Percentiles rank a stretch among this genome's conserved stretches.
These are phyloP conservation scores for Doris montereyensis DNA, from an alignment of 2,888 invertebrate species.

Conservation along the genomic window DNA sequence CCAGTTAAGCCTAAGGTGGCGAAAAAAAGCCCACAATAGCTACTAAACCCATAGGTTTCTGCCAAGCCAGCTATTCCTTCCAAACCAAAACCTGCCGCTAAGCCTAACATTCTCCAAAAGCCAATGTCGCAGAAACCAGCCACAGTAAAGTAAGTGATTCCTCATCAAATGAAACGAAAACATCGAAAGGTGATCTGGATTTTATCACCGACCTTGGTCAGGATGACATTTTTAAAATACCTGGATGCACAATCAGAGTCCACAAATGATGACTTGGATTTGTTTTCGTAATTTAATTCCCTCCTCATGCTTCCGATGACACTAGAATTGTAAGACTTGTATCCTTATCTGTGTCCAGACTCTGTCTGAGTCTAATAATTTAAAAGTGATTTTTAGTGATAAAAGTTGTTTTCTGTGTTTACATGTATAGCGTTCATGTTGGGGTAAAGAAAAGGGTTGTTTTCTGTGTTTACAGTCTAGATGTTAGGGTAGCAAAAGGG, in stretches of 20 bases:
- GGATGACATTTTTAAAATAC: conserved; percentile 60
- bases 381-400: too few relatives aligned
- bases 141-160: conserved; percentile 6
- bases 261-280: conserved; percentile 52
- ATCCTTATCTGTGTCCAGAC: too few relatives aligned
- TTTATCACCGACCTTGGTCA: conserved; percentile 34
- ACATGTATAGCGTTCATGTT: too few relatives aligned
- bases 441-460: too few relatives aligned
- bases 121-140: not conserved
- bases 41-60: conserved; percentile 27
- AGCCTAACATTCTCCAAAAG: conserved; percentile 33
- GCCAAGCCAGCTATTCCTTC: conserved; percentile 17
- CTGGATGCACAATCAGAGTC: conserved; percentile 51
- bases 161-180: conserved; percentile 44
- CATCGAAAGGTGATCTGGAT: conserved; percentile 38
- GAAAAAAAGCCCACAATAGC: conserved; percentile 12
- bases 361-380: too few relatives aligned
- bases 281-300: conserved; percentile 63
- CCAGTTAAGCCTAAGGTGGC: conserved; percentile 18
- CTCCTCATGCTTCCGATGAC: too few relatives aligned
- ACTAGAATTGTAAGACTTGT: too few relatives aligned
- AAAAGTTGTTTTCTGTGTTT: too few relatives aligned
- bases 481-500: too few relatives aligned
- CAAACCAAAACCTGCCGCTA: conserved; percentile 4
- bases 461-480: too few relatives aligned